phyloP scores from a whole-genome alignment of 2,797 vertebrate species.

The Furcifer pardalis region DNA sequence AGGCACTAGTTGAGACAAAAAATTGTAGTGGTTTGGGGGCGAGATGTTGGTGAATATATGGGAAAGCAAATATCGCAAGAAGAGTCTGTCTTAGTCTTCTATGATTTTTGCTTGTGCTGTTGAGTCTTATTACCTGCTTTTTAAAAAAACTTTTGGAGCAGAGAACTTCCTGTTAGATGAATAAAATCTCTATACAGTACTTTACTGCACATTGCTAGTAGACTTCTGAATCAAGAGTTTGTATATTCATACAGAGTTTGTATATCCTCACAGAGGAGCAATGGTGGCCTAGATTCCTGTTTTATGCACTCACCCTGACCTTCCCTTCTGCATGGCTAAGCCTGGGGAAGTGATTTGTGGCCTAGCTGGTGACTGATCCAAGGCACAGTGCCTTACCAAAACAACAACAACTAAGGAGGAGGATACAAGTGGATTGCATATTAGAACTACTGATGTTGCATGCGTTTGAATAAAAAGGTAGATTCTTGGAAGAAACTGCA shows the following conservation, averaged over 20 bases:
- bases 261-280: neutral
- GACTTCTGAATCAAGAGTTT: constrained; percentile 24
- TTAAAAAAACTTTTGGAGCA: neutral
- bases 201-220: no score
- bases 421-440: constrained; percentile 64
- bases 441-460: constrained; percentile 36
- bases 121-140: no score
- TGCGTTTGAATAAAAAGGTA: constrained; percentile 14
- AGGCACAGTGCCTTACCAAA: constrained; percentile 30
- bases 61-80: no score
- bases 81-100: no score
- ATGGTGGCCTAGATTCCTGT: constrained; percentile 17
- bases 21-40: neutral
- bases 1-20: neutral
- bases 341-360: constrained; percentile 61
- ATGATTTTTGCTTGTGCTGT: no score
- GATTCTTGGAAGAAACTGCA: no score
- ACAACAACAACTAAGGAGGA: constrained; percentile 68
- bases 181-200: constrained; percentile 12
- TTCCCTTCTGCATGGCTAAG: constrained; percentile 30
- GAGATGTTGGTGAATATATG: neutral
- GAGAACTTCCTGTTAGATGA: constrained; percentile 27
- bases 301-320: neutral
- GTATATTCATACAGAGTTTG: neutral
- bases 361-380: constrained; percentile 46